Conservation (phyloP, 92 coral and sea anemone genomes). For the Ricordea florida region DNA sequence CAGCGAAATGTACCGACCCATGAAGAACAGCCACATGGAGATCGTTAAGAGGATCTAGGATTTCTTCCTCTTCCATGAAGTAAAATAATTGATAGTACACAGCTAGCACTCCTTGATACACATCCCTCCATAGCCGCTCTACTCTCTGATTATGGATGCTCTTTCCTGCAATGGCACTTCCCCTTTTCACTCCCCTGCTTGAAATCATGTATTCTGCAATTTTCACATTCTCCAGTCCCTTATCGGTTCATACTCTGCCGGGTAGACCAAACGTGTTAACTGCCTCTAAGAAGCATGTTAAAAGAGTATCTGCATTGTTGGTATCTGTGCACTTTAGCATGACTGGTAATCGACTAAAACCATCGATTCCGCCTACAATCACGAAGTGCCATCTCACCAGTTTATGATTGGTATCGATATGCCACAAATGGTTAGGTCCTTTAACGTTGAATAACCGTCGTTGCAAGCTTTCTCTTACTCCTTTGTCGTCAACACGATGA, state of each 20-base stretch:
- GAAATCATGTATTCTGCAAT: conserved; percentile 50
- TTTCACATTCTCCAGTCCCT: conserved; percentile 47
- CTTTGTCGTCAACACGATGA: too few species aligned
- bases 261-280: conserved; percentile 37
- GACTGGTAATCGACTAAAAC: conserved; percentile 40
- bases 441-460: too few species aligned
- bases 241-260: conserved; percentile 51
- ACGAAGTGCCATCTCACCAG: conserved; percentile 43
- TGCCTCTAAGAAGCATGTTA: conserved; percentile 20
- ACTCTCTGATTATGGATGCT: conserved; percentile 46
- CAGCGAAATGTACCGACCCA: too few species aligned
- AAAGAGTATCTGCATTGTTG: conserved; percentile 51
- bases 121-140: conserved; percentile 51
- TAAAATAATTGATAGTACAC: conserved; percentile 40
- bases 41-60: conserved; percentile 13
- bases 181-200: conserved; percentile 50
- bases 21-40: conserved; percentile 55
- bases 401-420: conserved; percentile 47
- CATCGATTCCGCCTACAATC: conserved; percentile 51
- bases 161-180: conserved; percentile 53
- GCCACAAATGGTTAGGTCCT: too few species aligned
- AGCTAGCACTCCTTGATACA: conserved; percentile 29
- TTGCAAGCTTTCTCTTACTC: too few species aligned
- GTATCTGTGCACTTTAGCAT: conserved; percentile 38
- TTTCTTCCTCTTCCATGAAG: conserved; percentile 1